Percentiles rank a stretch among this genome's conserved stretches.
phyloP scores from a whole-genome alignment of 2,888 invertebrate species.

The Heliconius aoede region DNA sequence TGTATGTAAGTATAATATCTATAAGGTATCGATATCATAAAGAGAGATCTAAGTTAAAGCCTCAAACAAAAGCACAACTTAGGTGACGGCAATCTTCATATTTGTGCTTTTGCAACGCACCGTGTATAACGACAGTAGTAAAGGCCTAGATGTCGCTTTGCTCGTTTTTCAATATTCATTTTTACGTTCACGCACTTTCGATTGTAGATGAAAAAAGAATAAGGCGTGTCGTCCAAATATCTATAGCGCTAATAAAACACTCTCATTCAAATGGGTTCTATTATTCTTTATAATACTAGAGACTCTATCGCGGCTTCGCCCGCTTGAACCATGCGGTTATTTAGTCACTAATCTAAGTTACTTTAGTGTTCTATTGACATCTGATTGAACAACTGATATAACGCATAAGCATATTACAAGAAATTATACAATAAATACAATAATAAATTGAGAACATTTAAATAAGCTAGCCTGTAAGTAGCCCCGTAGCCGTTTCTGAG shows the following conservation, averaged over 20 bases:
- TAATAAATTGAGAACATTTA: no score
- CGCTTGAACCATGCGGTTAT: no score
- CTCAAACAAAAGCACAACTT: conserved; percentile 22
- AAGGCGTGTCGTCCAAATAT: neutral
- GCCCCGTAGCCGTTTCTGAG: no score
- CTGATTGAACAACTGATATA: no score
- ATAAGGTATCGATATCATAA: conserved; percentile 16
- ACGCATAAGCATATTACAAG: no score
- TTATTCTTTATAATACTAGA: neutral
- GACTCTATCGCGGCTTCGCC: no score
- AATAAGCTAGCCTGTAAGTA: no score
- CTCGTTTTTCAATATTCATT: conserved; percentile 17
- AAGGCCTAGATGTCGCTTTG: conserved; percentile 9
- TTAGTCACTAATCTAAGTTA: no score
- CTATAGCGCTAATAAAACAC: neutral
- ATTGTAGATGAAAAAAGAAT: neutral
- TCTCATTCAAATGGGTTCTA: neutral
- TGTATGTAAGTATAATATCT: neutral
- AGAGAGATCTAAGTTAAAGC: conserved; percentile 15
- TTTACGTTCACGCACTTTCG: conserved; percentile 6
- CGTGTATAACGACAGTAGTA: conserved; percentile 4
- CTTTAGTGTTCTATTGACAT: no score
- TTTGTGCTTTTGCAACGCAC: conserved; percentile 24
- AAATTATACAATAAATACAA: no score
- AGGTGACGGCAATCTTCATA: conserved; percentile 19